Evolutionary conservation across 30 jellyfish, hydroid and myxozoan species (phyloP), one percentile per base, ranked within the genome.

Genomic region (Aurelia aurita complex sp. Pacific): DNA sequence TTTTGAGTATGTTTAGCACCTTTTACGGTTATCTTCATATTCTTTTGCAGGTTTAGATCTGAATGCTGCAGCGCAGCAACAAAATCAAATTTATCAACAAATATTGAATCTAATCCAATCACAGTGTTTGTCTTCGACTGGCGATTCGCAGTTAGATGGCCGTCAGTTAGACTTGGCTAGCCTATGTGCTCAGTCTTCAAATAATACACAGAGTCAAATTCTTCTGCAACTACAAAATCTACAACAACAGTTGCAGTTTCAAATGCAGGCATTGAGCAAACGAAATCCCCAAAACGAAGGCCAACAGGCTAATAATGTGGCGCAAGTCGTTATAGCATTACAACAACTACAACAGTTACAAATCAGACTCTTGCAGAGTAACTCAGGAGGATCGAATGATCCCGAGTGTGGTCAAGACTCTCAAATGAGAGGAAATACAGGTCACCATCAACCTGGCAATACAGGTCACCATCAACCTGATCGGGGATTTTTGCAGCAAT

Each of bases 341-440:
- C 85, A 71, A n/a, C 91, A 71, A 35, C 79, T 73, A 23, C 91
- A 82, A 19, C 85, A 72, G 34, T 34, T 64, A 36, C 90, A 80
- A 19, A 38, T 65, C 15, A 60, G 60, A 12, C 33, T 80, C 15
- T 67, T 80, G 72, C 85, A 35, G 65, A 63, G 84, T 70, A 63
- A 61, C 50, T 18, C 46, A 0, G 54, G 54, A 13, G 76, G 13
- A 46, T 46, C 57, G 15, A 46, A 46, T 46, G 8, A 46, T 46
- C 57, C 12, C 57, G 57, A 46, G 12, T 46, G 57, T 46, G 57
- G 57, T 46, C 57, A 46, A 46, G 57, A 46, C 8, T 46, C 57
- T 9, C 57, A 46, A 46, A 46, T 46, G 57, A 46, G 57, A 46
- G 57, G 57, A 1, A 46, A 46, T 46, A 9, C 57, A 4, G 57